These are phyloP conservation scores for Delia radicum DNA, from an alignment of 1,140 invertebrate genomes.

Conservation along the genomic window DNA sequence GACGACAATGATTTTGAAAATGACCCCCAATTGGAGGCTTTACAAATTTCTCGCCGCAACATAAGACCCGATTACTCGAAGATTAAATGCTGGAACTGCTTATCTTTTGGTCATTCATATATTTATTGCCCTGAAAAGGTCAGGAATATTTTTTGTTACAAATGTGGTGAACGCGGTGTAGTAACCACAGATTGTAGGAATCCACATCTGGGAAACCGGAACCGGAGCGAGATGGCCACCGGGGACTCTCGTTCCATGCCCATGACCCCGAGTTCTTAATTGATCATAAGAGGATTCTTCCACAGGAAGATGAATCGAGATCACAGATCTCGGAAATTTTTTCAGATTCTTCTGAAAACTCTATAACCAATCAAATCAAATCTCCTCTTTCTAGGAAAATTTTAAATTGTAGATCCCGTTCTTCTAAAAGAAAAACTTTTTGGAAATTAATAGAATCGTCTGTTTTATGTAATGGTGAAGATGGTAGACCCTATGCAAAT, in stretches of 20 bases:
- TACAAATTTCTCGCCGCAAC: background rate
- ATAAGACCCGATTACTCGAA: background rate
- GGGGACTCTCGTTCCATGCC: background rate
- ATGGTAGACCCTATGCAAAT: background rate
- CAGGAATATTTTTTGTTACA: background rate
- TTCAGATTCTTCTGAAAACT: background rate
- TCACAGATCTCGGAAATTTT: background rate
- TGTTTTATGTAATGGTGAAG: background rate
- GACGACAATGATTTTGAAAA: background rate
- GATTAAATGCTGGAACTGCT: background rate
- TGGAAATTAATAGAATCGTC: background rate
- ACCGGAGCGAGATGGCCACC: slow-evolving; percentile 6
- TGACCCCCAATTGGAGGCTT: background rate
- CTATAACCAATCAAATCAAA: background rate
- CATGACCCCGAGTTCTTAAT: background rate
- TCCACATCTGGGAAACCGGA: background rate
- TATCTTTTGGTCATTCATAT: background rate
- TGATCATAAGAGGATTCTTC: background rate
- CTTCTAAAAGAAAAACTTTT: background rate
- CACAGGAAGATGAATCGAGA: background rate
- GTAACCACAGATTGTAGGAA: background rate
- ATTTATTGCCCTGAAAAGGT: background rate
- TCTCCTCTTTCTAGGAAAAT: background rate
- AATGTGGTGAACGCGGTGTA: background rate
- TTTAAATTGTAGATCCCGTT: background rate